Evolutionary conservation across 2,888 invertebrate genomes (phyloP).

Genomic region (Pristionchus entomophagus): DNA sequence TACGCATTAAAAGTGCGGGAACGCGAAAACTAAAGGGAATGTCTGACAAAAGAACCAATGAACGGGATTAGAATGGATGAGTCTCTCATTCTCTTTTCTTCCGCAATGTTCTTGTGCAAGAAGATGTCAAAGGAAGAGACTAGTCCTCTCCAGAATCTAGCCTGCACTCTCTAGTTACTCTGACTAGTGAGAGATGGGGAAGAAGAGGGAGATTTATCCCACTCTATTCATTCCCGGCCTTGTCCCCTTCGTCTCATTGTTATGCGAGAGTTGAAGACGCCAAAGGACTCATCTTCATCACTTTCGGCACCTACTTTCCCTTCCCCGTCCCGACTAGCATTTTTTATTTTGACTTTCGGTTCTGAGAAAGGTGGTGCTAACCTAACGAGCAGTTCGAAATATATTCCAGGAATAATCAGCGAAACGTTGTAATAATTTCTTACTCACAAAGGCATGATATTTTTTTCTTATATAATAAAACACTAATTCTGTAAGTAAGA

Average conservation of each 20-base stretch:
- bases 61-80: constrained; percentile 10
- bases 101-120: neutral
- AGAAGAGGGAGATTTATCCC: neutral
- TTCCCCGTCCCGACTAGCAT: no score
- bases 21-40: neutral
- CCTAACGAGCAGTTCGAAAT: no score
- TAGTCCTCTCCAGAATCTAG: neutral
- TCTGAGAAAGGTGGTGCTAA: neutral
- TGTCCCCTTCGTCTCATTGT: neutral
- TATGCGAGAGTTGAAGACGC: neutral
- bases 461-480: no score
- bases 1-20: no score
- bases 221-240: neutral
- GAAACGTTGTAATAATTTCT: no score
- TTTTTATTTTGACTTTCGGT: no score
- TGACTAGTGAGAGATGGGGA: neutral
- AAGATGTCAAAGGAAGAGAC: neutral
- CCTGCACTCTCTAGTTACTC: neutral
- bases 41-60: neutral
- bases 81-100: neutral
- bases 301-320: neutral
- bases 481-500: no score
- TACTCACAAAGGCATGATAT: no score
- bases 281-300: neutral
- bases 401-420: no score